Percentiles rank a stretch among this genome's conserved stretches.
phyloP scores from a whole-genome alignment of 1,140 invertebrate species.

The Meloidogyne hapla region DNA sequence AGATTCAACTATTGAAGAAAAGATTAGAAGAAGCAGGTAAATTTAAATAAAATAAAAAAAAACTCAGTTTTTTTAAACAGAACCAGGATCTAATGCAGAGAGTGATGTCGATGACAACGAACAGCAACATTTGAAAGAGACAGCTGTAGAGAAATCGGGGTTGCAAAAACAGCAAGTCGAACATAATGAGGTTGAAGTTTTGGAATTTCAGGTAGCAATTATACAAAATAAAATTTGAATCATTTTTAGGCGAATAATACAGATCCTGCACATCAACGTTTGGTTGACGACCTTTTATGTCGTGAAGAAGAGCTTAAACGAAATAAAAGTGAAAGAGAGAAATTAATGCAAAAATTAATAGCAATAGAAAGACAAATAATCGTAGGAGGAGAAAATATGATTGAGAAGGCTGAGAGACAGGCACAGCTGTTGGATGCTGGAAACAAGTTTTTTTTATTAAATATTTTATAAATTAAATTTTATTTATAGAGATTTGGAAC shows the following conservation, averaged over 20 bases:
- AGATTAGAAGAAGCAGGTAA: conserved; percentile 71
- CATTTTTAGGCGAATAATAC: conserved; percentile 31
- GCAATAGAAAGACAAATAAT: conserved; percentile 91
- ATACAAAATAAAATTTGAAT: conserved; percentile 9
- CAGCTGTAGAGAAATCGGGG: conserved; percentile 41
- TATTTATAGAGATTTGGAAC: conserved; percentile 75
- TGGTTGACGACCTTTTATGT: conserved; percentile 48
- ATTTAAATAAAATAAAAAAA: background rate
- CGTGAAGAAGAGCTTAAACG: conserved; percentile 46
- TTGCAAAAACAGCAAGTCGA: conserved; percentile 25
- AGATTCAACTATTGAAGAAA: conserved; percentile 86
- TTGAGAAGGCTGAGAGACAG: conserved; percentile 94
- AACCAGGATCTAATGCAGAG: conserved; percentile 58
- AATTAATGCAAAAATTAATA: conserved; percentile 79
- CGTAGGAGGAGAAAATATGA: conserved; percentile 93
- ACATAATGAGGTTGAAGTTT: conserved; percentile 24
- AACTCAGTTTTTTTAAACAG: conserved; percentile 5
- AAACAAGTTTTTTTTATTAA: conserved; percentile 62
- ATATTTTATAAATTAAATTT: conserved; percentile 22
- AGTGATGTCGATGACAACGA: conserved; percentile 56
- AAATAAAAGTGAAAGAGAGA: conserved; percentile 69
- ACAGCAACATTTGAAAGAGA: conserved; percentile 25
- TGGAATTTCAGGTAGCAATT: conserved; percentile 21
- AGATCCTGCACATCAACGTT: conserved; percentile 43
- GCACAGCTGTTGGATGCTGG: conserved; percentile 84